Evolutionary conservation across 2,888 invertebrate genomes (phyloP), one percentile per base, ranked within the genome.

Genomic region (Nemotelus nigrinus): DNA sequence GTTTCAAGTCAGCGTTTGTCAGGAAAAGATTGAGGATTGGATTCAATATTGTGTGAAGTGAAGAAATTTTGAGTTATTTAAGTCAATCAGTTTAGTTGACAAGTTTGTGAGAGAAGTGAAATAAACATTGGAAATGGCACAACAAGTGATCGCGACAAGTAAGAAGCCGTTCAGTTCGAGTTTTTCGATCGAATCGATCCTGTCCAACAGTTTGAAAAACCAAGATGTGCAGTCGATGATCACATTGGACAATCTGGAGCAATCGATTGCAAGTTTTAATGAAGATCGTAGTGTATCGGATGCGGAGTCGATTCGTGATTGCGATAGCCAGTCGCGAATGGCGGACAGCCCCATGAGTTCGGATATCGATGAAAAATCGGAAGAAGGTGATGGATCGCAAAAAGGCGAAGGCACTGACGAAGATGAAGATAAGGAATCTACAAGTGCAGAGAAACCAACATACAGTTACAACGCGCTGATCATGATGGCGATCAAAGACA

Each of bases 401-500:
- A 80, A 71, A 79, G 81, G 60, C 7, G 63, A 79, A 45, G 81
- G 78, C 77, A 77, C 81, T 44, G 80, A 81, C 78, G 77, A 80
- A 82, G 84, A 81, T 81, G 85, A 82, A 77, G 86, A 84, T 47
- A 78, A 80, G 74, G 41, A 8, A 2, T 6, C 45, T 2, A 7
- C 67, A 81, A 92, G 91, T 82, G 92, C 91, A 85, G 96, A 96
- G 83, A 99, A 99, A 84, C 99, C 99, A 0, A 95, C 97, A 0
- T 99, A 95, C 89, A 98, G 97, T 86, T 99, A 99, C 90, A 99
- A 99, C 89, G 98, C 99, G 0, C 90, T 99, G 76, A 99, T 99
- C 84, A 99, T 99, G 97, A 98, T 99, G 98, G 99, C 99, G n/a
- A 99, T 99, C 78, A 90, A 97, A 76, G 94, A 95, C 85, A 97